phyloP scores from a whole-genome alignment of 2,888 invertebrate species.

The Thymelicus acteon region DNA sequence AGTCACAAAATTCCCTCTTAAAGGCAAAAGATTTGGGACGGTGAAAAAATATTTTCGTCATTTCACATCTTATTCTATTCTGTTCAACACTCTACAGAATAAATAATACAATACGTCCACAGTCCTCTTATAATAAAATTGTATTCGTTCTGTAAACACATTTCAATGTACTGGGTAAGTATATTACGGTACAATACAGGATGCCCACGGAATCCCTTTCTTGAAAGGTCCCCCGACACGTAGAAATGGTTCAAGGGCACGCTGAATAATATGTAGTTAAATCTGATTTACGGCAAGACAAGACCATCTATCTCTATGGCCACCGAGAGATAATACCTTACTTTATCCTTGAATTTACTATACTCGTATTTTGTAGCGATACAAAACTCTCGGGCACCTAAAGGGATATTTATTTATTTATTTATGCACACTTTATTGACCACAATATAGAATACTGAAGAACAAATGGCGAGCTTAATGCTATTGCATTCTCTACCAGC shows the following conservation, averaged over 20 bases:
- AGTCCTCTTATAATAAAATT: not conserved
- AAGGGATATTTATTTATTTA: no score
- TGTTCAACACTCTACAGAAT: no score
- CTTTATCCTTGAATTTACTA: constrained; percentile 6
- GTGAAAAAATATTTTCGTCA: no score
- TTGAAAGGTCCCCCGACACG: constrained; percentile 13
- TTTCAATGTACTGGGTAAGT: not conserved
- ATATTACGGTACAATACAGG: not conserved
- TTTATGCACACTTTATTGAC: no score
- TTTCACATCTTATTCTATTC: no score
- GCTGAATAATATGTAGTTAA: constrained; percentile 3
- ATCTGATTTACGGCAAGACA: constrained; percentile 1
- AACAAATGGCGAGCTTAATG: no score
- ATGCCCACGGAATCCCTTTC: not conserved
- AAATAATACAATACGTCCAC: no score
- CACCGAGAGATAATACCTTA: not conserved
- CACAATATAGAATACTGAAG: no score
- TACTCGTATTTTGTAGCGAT: not conserved
- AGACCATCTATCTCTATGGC: not conserved
- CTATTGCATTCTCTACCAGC: no score
- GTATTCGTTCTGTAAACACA: not conserved
- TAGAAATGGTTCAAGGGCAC: constrained; percentile 14
- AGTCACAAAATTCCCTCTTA: no score
- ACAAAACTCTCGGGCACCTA: not conserved
- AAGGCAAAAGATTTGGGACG: no score